Conservation (phyloP, 2,888 invertebrate species). For the Adela reaumurella region DNA sequence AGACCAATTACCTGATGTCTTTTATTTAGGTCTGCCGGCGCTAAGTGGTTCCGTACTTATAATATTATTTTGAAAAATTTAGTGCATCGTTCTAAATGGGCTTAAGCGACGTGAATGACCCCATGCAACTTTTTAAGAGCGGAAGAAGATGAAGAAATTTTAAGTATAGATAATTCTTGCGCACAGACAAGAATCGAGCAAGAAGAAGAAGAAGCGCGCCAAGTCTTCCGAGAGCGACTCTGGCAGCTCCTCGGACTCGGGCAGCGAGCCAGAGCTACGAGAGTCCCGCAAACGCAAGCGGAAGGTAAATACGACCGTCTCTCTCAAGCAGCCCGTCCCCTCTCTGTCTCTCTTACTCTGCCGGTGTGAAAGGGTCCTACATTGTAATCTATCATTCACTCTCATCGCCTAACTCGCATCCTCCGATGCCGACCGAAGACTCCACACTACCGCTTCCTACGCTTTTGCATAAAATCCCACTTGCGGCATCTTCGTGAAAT, state of each 20-base stretch:
- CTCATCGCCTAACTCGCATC: background rate
- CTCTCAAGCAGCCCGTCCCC: background rate
- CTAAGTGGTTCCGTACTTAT: too few relatives aligned
- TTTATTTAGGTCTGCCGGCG: too few relatives aligned
- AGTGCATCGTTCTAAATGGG: too few relatives aligned
- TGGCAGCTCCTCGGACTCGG: constrained; percentile 39
- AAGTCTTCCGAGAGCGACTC: constrained; percentile 51
- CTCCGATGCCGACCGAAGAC: background rate
- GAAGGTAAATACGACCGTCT: constrained; percentile 28
- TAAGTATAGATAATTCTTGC: too few relatives aligned
- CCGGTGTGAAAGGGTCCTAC: background rate
- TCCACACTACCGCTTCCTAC: background rate
- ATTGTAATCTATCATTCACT: background rate
- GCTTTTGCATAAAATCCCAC: too few relatives aligned
- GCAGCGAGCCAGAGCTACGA: constrained; percentile 32
- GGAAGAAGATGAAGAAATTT: too few relatives aligned
- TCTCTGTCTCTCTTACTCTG: background rate
- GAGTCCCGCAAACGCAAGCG: constrained; percentile 41
- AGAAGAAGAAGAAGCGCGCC: constrained; percentile 57
- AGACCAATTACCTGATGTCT: too few relatives aligned
- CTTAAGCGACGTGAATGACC: too few relatives aligned
- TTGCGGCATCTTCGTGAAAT: too few relatives aligned
- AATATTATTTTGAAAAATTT: too few relatives aligned
- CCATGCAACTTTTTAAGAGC: too few relatives aligned
- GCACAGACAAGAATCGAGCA: constrained; percentile 37